Percentiles rank a stretch among this genome's conserved stretches.
phyloP scores from a whole-genome alignment of 2,888 invertebrate genomes.

The Magallana nippona region DNA sequence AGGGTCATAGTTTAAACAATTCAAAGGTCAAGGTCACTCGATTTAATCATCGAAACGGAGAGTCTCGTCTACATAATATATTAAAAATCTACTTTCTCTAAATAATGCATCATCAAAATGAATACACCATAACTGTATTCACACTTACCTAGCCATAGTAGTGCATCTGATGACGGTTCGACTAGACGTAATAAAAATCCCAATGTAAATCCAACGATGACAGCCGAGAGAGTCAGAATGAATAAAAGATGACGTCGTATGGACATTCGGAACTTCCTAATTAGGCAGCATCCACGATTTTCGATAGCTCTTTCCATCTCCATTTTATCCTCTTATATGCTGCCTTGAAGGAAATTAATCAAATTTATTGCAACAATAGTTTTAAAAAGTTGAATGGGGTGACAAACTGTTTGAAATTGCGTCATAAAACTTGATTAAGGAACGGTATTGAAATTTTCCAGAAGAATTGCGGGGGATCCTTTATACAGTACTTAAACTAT shows the following conservation, averaged over 20 bases:
- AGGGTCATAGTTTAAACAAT: too few relatives aligned
- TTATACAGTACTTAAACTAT: too few relatives aligned
- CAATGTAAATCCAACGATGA: slow-evolving; percentile 58
- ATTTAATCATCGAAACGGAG: too few relatives aligned
- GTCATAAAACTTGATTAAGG: too few relatives aligned
- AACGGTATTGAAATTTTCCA: too few relatives aligned
- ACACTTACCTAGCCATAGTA: slow-evolving; percentile 65
- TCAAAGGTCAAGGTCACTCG: too few relatives aligned
- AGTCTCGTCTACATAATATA: too few relatives aligned
- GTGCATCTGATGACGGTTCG: slow-evolving; percentile 54
- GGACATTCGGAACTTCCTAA: neutral
- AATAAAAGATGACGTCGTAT: slow-evolving; percentile 53
- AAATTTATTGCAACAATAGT: neutral
- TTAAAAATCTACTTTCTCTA: too few relatives aligned
- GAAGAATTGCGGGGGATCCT: too few relatives aligned
- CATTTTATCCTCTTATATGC: neutral
- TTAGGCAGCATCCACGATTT: neutral
- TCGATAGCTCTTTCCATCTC: neutral
- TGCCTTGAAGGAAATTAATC: neutral
- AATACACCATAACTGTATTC: neutral
- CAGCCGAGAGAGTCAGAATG: slow-evolving; percentile 58
- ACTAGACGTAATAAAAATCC: slow-evolving; percentile 58
- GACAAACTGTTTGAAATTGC: too few relatives aligned
- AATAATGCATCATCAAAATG: neutral
- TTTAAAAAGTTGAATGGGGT: too few relatives aligned